Conservation (phyloP, 2,888 invertebrate species). For the Theristus sp. region DNA sequence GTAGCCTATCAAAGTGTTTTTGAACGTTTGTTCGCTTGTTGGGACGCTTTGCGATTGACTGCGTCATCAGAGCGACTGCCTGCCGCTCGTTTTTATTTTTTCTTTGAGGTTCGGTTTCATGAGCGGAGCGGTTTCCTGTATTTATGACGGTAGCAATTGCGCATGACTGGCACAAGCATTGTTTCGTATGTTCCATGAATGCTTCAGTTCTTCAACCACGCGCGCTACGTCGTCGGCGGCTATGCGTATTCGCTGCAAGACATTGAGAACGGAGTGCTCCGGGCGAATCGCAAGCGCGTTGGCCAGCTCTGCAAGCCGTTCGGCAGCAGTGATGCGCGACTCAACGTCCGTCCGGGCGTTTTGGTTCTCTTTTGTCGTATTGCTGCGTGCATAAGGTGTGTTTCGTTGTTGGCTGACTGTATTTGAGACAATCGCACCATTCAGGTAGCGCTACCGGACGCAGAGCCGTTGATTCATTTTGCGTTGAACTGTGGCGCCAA, state of each 20-base stretch:
- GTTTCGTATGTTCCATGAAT: neutral
- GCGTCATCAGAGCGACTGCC: no score
- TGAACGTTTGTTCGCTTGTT: no score
- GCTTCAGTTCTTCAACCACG: constrained; percentile 34
- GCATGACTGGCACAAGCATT: no score
- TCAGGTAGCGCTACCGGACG: constrained; percentile 24
- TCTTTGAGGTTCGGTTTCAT: no score
- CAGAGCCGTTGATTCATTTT: constrained; percentile 36
- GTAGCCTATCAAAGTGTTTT: no score
- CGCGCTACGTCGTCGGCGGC: constrained; percentile 35
- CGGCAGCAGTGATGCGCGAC: constrained; percentile 31
- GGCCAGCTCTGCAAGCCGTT: constrained; percentile 34
- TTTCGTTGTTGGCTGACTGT: neutral
- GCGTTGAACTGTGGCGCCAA: constrained; percentile 36
- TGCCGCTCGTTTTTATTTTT: no score
- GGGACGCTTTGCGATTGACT: no score
- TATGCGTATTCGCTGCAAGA: constrained; percentile 36
- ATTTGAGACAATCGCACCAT: no score
- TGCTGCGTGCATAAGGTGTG: neutral
- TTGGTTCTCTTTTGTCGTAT: no score
- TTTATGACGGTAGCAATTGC: no score
- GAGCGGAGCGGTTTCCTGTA: no score
- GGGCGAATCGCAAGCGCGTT: constrained; percentile 34
- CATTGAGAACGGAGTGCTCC: constrained; percentile 37
- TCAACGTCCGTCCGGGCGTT: constrained; percentile 21